These are phyloP conservation scores for Stenodera caucasica DNA, from an alignment of 2,888 invertebrate genomes.

Conservation along the genomic window DNA sequence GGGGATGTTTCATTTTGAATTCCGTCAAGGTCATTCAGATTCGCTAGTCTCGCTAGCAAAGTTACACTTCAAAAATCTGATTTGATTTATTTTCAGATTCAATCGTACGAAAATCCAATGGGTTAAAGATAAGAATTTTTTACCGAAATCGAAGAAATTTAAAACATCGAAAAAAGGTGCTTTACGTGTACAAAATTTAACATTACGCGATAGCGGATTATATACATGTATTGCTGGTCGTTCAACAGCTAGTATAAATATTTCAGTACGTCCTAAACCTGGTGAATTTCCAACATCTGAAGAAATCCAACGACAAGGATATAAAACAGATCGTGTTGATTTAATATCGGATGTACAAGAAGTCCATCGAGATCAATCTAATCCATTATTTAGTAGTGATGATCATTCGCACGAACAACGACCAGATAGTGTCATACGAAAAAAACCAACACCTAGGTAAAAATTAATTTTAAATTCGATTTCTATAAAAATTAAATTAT, in stretches of 20 bases:
- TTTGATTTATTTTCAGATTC: constrained; percentile 47
- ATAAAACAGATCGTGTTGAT: constrained; percentile 46
- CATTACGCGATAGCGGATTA: constrained; percentile 78
- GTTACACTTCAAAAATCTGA: no score
- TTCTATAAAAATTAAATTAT: neutral
- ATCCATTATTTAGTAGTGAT: constrained; percentile 56
- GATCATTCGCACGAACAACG: constrained; percentile 69
- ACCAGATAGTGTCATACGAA: constrained; percentile 55
- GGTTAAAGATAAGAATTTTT: constrained; percentile 82
- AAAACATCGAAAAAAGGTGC: constrained; percentile 92
- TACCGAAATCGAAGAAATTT: constrained; percentile 78
- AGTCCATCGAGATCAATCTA: constrained; percentile 52
- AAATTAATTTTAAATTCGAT: neutral
- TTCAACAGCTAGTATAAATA: constrained; percentile 76
- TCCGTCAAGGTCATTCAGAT: no score
- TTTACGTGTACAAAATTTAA: constrained; percentile 79
- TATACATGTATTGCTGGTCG: constrained; percentile 86
- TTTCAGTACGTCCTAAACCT: constrained; percentile 79
- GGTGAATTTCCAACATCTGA: constrained; percentile 79
- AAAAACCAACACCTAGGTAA: constrained; percentile 42
- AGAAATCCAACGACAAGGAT: constrained; percentile 61
- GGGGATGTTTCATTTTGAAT: no score
- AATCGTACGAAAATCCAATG: constrained; percentile 83
- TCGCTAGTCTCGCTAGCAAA: no score
- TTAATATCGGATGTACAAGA: constrained; percentile 45